Conservation (phyloP, 2,888 invertebrate genomes). For the Pterostichus niger region DNA sequence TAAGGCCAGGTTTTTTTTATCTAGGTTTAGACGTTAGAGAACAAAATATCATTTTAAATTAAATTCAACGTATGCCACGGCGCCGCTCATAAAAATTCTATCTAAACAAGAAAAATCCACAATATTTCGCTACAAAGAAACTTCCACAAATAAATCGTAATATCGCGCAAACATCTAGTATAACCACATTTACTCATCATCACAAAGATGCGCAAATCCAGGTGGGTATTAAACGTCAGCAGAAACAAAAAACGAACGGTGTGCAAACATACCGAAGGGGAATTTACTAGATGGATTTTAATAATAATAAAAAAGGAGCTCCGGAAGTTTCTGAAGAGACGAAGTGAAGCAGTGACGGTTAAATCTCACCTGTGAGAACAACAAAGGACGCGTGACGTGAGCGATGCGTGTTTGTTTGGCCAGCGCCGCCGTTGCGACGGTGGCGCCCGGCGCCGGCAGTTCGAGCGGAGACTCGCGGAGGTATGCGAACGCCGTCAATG, state of each 20-base stretch:
- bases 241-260: slow-evolving; percentile 53
- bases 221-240: slow-evolving; percentile 26
- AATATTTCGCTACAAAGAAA: slow-evolving; percentile 16
- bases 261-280: slow-evolving; percentile 22
- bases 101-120: slow-evolving; percentile 3
- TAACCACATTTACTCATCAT: background rate
- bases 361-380: slow-evolving; percentile 58
- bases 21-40: too few relatives aligned
- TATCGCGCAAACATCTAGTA: background rate
- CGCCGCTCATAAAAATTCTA: background rate
- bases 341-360: slow-evolving; percentile 14
- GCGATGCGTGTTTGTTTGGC: slow-evolving; percentile 51
- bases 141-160: slow-evolving; percentile 25
- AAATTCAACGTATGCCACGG: slow-evolving; percentile 3
- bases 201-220: slow-evolving; percentile 44
- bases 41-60: background rate
- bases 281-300: slow-evolving; percentile 52
- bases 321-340: slow-evolving; percentile 28
- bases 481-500: slow-evolving; percentile 55
- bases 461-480: slow-evolving; percentile 17
- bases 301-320: slow-evolving; percentile 49
- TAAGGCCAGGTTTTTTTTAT: too few relatives aligned
- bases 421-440: slow-evolving; percentile 13
- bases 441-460: slow-evolving; percentile 9
- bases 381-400: slow-evolving; percentile 45